Evolutionary conservation across 2,888 invertebrate genomes (phyloP).

Genomic region (Phengaris alcon): DNA sequence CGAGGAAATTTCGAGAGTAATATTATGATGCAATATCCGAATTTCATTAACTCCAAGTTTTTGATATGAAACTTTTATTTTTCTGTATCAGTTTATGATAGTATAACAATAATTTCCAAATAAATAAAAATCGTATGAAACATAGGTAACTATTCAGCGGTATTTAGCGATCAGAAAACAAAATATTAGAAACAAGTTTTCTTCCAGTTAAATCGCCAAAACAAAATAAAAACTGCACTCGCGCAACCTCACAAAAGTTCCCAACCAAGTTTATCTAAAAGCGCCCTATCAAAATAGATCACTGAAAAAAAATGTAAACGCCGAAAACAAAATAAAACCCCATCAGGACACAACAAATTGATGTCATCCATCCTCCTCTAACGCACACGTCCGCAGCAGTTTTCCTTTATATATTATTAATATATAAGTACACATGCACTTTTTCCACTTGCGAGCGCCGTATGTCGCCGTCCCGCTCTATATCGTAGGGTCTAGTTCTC

Average conservation of each 20-base stretch:
- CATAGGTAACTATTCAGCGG: background rate
- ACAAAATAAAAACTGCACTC: background rate
- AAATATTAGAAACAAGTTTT: background rate
- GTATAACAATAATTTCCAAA: background rate
- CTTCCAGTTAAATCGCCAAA: background rate
- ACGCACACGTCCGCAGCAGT: slow-evolving; percentile 77
- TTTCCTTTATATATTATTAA: slow-evolving; percentile 80
- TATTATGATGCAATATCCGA: background rate
- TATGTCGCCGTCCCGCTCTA: slow-evolving; percentile 71
- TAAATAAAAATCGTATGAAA: no score
- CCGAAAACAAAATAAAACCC: slow-evolving; percentile 76
- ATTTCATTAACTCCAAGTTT: background rate
- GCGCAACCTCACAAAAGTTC: background rate
- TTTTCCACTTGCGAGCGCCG: slow-evolving; percentile 51
- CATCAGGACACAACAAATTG: slow-evolving; percentile 79
- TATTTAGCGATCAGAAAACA: background rate
- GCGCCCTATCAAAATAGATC: slow-evolving; percentile 36
- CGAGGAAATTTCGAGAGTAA: background rate
- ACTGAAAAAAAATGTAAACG: slow-evolving; percentile 57
- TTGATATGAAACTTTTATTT: background rate
- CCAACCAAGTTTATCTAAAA: slow-evolving; percentile 2
- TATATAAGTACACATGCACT: slow-evolving; percentile 74
- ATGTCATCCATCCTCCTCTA: slow-evolving; percentile 77
- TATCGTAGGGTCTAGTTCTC: slow-evolving; percentile 80
- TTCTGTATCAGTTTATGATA: background rate